phyloP scores from a whole-genome alignment of 2,113 vertebrate species.

The Lycocorax pyrrhopterus region DNA sequence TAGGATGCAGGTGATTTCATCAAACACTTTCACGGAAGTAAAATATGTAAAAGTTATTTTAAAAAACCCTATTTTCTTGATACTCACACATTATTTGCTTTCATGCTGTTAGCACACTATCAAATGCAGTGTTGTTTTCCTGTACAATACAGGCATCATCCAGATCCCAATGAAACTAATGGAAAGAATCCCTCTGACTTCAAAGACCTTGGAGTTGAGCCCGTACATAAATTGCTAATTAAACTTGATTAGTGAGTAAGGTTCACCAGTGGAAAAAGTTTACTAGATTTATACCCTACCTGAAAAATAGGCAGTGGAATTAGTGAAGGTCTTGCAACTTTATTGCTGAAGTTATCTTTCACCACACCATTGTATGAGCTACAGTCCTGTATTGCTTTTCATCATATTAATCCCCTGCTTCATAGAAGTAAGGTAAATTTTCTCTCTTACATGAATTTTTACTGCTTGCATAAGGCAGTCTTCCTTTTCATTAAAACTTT shows the following conservation, averaged over 20 bases:
- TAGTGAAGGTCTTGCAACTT: not conserved
- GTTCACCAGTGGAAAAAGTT: not conserved
- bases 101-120: not conserved
- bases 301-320: constrained; percentile 10
- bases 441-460: not conserved
- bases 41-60: not conserved
- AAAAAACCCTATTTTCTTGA: not conserved
- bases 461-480: not conserved
- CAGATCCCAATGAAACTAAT: not conserved
- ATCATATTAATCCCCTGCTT: not conserved
- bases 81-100: not conserved
- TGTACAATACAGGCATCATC: not conserved
- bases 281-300: not conserved
- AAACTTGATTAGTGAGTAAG: not conserved
- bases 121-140: not conserved
- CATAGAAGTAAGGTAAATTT: not conserved
- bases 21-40: not conserved
- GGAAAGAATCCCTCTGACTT: constrained; percentile 5
- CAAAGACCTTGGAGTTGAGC: not conserved
- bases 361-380: not conserved
- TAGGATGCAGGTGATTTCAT: not conserved
- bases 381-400: not conserved
- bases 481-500: constrained; percentile 27
- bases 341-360: not conserved
- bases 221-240: constrained; percentile 1